phyloP scores from a whole-genome alignment of 1,140 invertebrate genomes.

The Helicoverpa armigera region DNA sequence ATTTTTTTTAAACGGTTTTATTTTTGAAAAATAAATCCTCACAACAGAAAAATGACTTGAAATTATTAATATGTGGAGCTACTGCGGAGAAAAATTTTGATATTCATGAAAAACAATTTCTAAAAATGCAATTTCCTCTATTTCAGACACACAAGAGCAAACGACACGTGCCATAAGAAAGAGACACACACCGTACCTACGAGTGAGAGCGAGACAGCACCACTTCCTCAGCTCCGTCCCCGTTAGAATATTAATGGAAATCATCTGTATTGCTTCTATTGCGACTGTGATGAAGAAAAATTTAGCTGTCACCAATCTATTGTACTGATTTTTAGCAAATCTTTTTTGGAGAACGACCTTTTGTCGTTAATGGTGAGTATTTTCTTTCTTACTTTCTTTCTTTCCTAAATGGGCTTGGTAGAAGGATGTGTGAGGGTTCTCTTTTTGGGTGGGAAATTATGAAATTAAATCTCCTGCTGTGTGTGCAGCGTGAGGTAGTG shows the following conservation, averaged over 20 bases:
- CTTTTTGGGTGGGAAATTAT: too few species aligned
- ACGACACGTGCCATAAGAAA: constrained; percentile 14
- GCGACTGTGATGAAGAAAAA: constrained; percentile 65
- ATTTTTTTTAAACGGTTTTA: too few species aligned
- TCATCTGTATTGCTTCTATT: constrained; percentile 43
- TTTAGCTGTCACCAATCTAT: constrained; percentile 44
- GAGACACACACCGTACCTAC: constrained; percentile 18
- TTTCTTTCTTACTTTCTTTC: neutral
- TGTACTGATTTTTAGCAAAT: constrained; percentile 49
- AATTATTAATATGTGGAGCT: too few species aligned
- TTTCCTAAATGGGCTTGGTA: too few species aligned
- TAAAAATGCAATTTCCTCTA: neutral
- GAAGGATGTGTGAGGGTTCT: too few species aligned
- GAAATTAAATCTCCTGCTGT: too few species aligned
- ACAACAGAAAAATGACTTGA: too few species aligned
- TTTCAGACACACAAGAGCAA: constrained; percentile 12
- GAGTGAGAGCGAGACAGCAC: constrained; percentile 53
- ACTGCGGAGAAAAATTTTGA: too few species aligned
- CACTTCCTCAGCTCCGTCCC: constrained; percentile 35
- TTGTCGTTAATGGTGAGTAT: constrained; percentile 62
- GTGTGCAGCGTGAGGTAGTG: too few species aligned
- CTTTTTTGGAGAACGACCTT: constrained; percentile 54
- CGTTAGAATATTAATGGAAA: constrained; percentile 66
- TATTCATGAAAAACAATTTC: too few species aligned
- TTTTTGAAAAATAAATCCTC: too few species aligned